These are phyloP conservation scores for Proisotoma minuta DNA, from an alignment of 2,888 invertebrate genomes.

Conservation along the genomic window DNA sequence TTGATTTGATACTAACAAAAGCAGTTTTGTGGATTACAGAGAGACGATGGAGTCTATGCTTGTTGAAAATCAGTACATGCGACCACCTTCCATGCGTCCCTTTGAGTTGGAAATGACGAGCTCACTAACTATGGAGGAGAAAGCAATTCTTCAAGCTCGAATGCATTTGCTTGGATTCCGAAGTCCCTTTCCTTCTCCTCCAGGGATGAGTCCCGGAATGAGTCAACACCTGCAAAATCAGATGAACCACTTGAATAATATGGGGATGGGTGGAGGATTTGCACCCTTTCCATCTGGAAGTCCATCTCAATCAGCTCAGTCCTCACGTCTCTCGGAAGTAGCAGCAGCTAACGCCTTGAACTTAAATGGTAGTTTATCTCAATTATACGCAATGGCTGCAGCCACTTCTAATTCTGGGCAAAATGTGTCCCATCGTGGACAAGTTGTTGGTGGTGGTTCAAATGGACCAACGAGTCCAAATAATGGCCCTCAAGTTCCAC, in stretches of 20 bases:
- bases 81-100: constrained; percentile 70
- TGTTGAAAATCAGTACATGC: constrained; percentile 76
- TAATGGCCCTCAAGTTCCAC: constrained; percentile 43
- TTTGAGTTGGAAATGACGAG: constrained; percentile 61
- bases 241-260: constrained; percentile 34
- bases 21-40: constrained; percentile 55
- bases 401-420: constrained; percentile 31
- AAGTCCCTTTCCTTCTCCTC: constrained; percentile 41
- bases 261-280: constrained; percentile 38
- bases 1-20: background rate
- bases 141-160: constrained; percentile 69
- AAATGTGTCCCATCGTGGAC: constrained; percentile 30
- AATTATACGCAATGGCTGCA: constrained; percentile 46
- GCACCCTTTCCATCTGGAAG: constrained; percentile 41
- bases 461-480: constrained; percentile 20
- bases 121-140: constrained; percentile 66
- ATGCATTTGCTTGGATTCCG: constrained; percentile 61
- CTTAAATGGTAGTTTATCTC: constrained; percentile 45
- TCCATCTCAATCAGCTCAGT: constrained; percentile 54
- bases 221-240: constrained; percentile 32
- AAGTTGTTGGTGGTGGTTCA: constrained; percentile 31
- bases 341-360: constrained; percentile 48
- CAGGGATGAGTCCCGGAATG: constrained; percentile 27
- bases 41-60: constrained; percentile 87
- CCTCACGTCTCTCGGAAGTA: constrained; percentile 56